These are phyloP conservation scores for Machaerirhynchus nigripectus DNA, from an alignment of 2,113 vertebrate species.

Conservation along the genomic window DNA sequence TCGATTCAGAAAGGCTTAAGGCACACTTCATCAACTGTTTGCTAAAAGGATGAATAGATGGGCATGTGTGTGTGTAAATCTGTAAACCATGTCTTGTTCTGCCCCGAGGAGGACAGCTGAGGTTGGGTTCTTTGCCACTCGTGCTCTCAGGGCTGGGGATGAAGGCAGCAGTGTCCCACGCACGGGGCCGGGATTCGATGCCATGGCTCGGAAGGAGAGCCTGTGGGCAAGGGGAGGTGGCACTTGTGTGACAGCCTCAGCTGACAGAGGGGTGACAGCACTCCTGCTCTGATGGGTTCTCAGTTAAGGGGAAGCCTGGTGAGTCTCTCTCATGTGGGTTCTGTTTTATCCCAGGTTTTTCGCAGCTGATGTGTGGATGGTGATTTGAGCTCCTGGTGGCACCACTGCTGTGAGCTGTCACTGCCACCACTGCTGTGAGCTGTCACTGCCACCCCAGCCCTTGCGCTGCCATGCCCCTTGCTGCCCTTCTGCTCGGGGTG, in stretches of 20 bases:
- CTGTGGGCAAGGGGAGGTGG: neutral
- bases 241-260: neutral
- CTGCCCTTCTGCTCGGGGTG: neutral
- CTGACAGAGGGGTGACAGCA: neutral
- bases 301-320: neutral
- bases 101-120: neutral
- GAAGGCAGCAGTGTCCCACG: neutral
- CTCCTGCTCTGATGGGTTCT: neutral
- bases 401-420: neutral
- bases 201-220: neutral
- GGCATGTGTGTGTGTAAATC: slow-evolving; percentile 12
- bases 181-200: neutral
- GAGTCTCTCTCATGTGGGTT: neutral
- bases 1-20: slow-evolving; percentile 49
- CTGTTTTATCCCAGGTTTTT: neutral
- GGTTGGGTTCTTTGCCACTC: neutral
- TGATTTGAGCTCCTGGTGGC: neutral
- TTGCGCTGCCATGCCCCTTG: neutral
- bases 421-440: neutral
- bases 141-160: neutral
- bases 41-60: slow-evolving; percentile 44
- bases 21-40: slow-evolving; percentile 45
- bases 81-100: slow-evolving; percentile 24
- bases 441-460: neutral
- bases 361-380: accelerated